Evolutionary conservation across 2,797 vertebrate genomes (phyloP), one percentile per base, ranked within the genome.

Genomic region (Gymnoscopelus braueri): DNA sequence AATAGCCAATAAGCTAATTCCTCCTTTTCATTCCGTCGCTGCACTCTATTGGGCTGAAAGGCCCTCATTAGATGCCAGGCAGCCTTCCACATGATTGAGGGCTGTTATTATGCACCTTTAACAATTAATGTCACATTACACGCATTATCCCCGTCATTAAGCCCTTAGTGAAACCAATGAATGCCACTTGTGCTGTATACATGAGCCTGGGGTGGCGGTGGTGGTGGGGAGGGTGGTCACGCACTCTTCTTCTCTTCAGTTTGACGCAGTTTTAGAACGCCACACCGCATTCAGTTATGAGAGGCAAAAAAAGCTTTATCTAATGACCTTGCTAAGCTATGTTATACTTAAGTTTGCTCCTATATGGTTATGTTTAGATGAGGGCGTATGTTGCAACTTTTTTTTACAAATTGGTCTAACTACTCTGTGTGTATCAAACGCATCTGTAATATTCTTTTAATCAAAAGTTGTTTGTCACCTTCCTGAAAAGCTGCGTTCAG

Each of bases 61-160:
- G 84, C 79, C 79, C 90, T 92, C 91, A 93, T 93, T 92, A 93
- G 89, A 90, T 90, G 90, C 88, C 89, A 89, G 89, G 89, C 90
- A 90, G 88, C 90, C 91, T 91, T 91, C 89, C 88, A 90, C 89
- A 89, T 92, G 92, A 93, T 93, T 91, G 92, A 93, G 91, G 87
- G 91, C 92, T 91, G 91, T 91, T 92, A 93, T 93, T 93, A 92
- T 93, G 90, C 91, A 92, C 91, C 92, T 91, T 91, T 86, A 93
- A 94, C 93, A 93, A 94, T 94, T 93, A 94, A 94, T 93, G 93
- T 94, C 93, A 93, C 92, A 93, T 93, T 94, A 93, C 92, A 93
- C 89, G 86, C 90, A 94, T 93, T 93, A 92, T 91, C 90, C 90
- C 91, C 90, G 52, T 92, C 93, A 92, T 93, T 92, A 93, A 93